Percentiles rank a stretch among this genome's conserved stretches.
phyloP scores from a whole-genome alignment of 2,888 invertebrate species.

The Pristionchus entomophagus region DNA sequence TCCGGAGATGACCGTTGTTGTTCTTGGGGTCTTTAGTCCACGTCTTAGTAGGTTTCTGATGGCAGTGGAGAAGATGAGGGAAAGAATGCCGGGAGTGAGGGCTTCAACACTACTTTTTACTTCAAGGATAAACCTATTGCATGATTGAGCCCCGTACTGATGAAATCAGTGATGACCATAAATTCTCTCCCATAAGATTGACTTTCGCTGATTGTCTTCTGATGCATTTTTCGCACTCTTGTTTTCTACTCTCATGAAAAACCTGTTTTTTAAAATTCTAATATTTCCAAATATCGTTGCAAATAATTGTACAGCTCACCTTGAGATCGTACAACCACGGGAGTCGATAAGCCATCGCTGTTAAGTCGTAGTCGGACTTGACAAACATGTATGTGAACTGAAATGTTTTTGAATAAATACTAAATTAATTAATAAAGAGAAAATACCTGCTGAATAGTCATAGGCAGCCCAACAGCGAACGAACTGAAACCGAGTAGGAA shows the following conservation, averaged over 20 bases:
- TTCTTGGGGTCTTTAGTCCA: not conserved
- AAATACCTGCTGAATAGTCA: not conserved
- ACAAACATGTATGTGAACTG: not conserved
- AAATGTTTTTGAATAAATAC: not conserved
- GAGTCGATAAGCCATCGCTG: not conserved
- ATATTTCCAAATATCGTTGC: too few relatives aligned
- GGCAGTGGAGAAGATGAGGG: not conserved
- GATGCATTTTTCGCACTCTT: too few relatives aligned
- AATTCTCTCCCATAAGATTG: too few relatives aligned
- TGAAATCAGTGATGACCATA: too few relatives aligned
- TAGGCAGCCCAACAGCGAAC: not conserved
- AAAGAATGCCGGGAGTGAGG: not conserved
- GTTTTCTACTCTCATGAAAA: too few relatives aligned
- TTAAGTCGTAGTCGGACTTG: not conserved
- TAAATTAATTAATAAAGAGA: too few relatives aligned
- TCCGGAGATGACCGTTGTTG: not conserved
- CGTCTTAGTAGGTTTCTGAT: not conserved
- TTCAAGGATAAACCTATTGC: too few relatives aligned
- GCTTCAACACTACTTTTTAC: too few relatives aligned
- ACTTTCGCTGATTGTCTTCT: too few relatives aligned
- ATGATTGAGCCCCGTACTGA: too few relatives aligned
- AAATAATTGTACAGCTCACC: too few relatives aligned
- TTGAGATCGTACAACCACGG: slow-evolving; percentile 26
- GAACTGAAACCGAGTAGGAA: not conserved
- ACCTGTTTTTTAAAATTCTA: too few relatives aligned